Evolutionary conservation across 2,888 invertebrate genomes (phyloP).

Genomic region (Litoditis marina): DNA sequence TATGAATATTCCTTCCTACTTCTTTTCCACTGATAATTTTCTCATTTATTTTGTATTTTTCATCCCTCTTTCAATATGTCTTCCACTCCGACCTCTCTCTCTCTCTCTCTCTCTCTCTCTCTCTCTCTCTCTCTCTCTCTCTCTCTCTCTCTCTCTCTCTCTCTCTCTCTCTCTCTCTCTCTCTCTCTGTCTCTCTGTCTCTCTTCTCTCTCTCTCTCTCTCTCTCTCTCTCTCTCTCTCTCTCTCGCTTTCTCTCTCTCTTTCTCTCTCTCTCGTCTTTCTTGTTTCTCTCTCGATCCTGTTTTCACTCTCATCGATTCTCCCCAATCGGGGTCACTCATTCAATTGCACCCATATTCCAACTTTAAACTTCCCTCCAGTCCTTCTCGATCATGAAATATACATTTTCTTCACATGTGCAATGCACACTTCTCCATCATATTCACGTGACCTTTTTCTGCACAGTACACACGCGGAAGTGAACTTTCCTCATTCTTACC

Average conservation of each 20-base stretch:
- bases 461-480: no score
- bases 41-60: neutral
- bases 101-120: neutral
- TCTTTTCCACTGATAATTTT: neutral
- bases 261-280: neutral
- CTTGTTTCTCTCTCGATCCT: neutral
- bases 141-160: neutral
- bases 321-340: no score
- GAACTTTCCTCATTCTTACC: no score
- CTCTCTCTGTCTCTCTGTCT: neutral
- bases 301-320: no score
- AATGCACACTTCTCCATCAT: no score
- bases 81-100: neutral
- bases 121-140: constrained; percentile 1
- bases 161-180: neutral
- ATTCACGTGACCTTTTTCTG: no score
- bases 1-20: neutral
- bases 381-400: no score
- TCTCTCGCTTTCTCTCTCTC: constrained; percentile 6
- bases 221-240: constrained; percentile 14
- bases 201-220: constrained; percentile 2
- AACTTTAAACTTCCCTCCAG: no score
- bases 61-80: neutral
- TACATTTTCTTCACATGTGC: no score
- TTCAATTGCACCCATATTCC: neutral